phyloP scores from a whole-genome alignment of 2,888 invertebrate species.

The Gandaritis pyraliata region DNA sequence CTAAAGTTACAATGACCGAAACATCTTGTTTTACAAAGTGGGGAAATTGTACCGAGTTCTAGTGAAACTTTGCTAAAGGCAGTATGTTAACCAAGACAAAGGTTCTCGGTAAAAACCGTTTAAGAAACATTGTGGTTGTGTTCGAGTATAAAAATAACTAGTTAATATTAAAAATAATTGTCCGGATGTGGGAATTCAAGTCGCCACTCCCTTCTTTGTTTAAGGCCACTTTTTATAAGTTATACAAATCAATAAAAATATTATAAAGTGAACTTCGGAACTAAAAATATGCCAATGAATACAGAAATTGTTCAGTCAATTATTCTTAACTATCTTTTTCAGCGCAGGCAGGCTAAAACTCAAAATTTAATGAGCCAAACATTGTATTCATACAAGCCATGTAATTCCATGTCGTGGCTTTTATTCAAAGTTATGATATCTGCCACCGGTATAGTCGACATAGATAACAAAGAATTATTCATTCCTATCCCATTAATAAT shows the following conservation, averaged over 20 bases:
- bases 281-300: too few relatives aligned
- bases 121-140: conserved; percentile 12
- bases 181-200: conserved; percentile 22
- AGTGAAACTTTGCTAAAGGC: not conserved
- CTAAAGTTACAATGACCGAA: not conserved
- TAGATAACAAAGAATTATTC: too few relatives aligned
- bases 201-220: conserved; percentile 5
- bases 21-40: not conserved
- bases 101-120: conserved; percentile 6
- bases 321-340: not conserved
- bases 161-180: conserved; percentile 11
- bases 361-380: too few relatives aligned
- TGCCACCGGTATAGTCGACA: too few relatives aligned
- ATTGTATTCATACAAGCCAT: too few relatives aligned
- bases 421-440: too few relatives aligned
- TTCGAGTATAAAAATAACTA: conserved; percentile 13
- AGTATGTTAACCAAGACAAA: not conserved
- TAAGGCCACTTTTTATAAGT: not conserved
- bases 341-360: too few relatives aligned
- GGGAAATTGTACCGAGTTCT: not conserved
- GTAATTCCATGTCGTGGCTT: too few relatives aligned
- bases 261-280: too few relatives aligned
- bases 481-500: conserved; percentile 20
- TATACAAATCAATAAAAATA: too few relatives aligned
- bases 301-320: not conserved